phyloP scores from a whole-genome alignment of 2,113 vertebrate genomes.

The Phasianus colchicus region DNA sequence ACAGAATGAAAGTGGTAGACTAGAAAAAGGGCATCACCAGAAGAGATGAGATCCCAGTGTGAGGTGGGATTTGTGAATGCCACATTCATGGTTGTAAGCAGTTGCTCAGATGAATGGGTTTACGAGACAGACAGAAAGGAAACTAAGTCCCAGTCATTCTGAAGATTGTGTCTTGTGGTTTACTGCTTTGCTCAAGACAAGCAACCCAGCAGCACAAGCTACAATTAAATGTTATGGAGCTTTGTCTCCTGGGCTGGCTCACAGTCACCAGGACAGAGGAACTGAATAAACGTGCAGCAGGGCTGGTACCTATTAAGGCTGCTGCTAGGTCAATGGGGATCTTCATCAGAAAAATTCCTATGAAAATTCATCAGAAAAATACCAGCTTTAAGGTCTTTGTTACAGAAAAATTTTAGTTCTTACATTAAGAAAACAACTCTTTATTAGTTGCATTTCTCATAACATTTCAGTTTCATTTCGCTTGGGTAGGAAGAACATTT shows the following conservation, averaged over 20 bases:
- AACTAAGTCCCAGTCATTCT: neutral
- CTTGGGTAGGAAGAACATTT: neutral
- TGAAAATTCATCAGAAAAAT: neutral
- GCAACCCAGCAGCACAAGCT: neutral
- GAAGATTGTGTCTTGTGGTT: neutral
- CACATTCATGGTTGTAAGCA: rapidly evolving
- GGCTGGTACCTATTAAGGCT: neutral
- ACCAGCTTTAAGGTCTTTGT: neutral
- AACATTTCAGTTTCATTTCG: neutral
- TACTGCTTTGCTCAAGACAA: neutral
- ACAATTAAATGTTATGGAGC: neutral
- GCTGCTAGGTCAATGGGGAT: neutral
- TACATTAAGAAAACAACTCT: neutral
- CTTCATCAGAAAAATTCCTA: neutral
- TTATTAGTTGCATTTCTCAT: neutral
- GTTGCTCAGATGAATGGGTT: slow-evolving; percentile 12
- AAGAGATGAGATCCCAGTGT: neutral
- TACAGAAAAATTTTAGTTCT: neutral
- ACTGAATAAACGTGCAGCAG: neutral
- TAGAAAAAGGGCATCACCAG: slow-evolving; percentile 34
- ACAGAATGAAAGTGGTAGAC: slow-evolving; percentile 3
- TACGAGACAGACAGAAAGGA: neutral
- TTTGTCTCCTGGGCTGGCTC: neutral
- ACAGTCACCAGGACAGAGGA: neutral
- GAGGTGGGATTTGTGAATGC: neutral